Percentiles rank a stretch among this genome's conserved stretches.
Evolutionary conservation across 2,113 vertebrate species (phyloP).

Genomic region (Australoheros scitulus): DNA sequence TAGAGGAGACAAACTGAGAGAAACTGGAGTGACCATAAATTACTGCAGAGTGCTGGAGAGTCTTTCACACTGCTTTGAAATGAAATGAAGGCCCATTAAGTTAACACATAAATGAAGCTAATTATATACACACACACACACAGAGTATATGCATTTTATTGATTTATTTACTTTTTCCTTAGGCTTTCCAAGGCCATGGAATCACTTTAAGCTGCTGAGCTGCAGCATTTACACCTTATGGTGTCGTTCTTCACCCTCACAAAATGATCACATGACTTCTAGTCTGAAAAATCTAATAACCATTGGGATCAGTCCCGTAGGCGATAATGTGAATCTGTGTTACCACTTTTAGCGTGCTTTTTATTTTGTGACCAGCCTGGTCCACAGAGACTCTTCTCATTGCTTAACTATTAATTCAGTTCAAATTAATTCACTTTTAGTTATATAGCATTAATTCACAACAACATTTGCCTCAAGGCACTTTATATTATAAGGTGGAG

Average conservation of each 20-base stretch:
- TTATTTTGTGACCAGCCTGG: not conserved
- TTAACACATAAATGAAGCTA: not conserved
- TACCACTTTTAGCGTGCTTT: no score
- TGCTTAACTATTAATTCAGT: not conserved
- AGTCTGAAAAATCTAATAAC: not conserved
- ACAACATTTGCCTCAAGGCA: no score
- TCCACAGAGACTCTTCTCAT: not conserved
- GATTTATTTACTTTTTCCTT: no score
- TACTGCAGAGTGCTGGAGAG: not conserved
- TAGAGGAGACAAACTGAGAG: not conserved
- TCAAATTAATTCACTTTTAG: no score
- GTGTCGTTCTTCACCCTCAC: not conserved
- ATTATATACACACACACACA: not conserved
- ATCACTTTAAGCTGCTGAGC: not conserved
- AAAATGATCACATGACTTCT: not conserved
- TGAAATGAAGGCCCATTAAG: not conserved
- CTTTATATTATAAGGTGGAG: no score
- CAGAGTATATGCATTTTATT: no score
- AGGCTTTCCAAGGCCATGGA: not conserved
- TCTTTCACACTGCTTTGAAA: not conserved
- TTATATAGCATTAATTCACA: no score
- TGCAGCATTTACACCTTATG: not conserved
- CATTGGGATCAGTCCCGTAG: not conserved
- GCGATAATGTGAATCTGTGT: not conserved
- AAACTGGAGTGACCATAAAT: not conserved